Conservation (phyloP, 2,113 vertebrate species). For the Corythoichthys haematopterus region DNA sequence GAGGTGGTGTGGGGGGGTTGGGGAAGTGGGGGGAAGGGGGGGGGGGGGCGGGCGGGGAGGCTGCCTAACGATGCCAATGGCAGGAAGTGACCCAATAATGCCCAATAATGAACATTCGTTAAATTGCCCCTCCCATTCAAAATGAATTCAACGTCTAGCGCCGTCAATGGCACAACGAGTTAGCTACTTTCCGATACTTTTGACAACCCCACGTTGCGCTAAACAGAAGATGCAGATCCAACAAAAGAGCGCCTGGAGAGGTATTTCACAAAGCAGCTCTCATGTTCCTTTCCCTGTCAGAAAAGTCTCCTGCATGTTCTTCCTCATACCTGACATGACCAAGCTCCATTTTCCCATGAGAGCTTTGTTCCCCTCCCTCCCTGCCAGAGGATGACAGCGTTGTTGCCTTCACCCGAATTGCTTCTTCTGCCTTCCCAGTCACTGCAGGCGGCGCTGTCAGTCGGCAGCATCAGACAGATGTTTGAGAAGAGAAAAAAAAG, state of each 20-base stretch:
- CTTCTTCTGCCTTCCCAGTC: conserved; percentile 34
- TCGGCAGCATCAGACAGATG: conserved; percentile 50
- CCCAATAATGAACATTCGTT: too few relatives aligned
- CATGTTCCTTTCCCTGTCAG: conserved; percentile 24
- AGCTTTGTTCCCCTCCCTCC: conserved; percentile 50
- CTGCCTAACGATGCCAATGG: too few relatives aligned
- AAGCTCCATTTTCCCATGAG: conserved; percentile 19
- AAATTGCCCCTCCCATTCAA: too few relatives aligned
- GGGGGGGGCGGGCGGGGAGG: too few relatives aligned
- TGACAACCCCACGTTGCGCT: background rate
- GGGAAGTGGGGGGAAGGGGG: too few relatives aligned
- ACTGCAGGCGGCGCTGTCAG: conserved; percentile 28
- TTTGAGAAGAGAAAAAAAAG: conserved; percentile 19
- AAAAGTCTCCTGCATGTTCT: conserved; percentile 35
- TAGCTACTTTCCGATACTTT: too few relatives aligned
- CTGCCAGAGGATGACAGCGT: conserved; percentile 27
- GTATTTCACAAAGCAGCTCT: background rate
- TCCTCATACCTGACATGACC: conserved; percentile 23
- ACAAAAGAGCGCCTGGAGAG: background rate
- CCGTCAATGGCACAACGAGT: too few relatives aligned
- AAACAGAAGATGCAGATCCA: conserved; percentile 8
- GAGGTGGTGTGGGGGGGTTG: too few relatives aligned
- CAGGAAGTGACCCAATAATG: too few relatives aligned
- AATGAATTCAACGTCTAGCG: too few relatives aligned
- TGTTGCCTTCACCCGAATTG: conserved; percentile 32